phyloP scores from a whole-genome alignment of 2,888 invertebrate species.

The Lochmaea crataegi region DNA sequence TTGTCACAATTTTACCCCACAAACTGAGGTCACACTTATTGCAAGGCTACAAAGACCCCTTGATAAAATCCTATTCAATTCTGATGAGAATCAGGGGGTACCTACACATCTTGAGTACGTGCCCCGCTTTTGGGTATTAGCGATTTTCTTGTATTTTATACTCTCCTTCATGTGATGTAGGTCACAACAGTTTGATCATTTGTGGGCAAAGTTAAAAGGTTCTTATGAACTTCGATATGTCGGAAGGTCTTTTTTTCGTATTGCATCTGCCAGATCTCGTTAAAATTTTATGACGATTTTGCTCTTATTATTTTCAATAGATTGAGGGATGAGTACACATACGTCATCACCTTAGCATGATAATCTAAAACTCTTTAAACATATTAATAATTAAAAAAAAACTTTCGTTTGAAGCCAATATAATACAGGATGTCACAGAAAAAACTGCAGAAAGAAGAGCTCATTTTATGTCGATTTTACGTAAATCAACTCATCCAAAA shows the following conservation, averaged over 20 bases:
- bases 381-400: no score
- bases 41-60: conserved; percentile 29
- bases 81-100: conserved; percentile 34
- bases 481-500: no score
- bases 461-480: no score
- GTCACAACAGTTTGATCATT: conserved; percentile 37
- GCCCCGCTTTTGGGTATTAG: conserved; percentile 33
- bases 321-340: neutral
- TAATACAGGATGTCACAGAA: no score
- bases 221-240: conserved; percentile 30
- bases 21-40: conserved; percentile 36
- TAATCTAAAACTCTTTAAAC: no score
- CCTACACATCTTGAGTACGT: conserved; percentile 33
- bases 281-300: conserved; percentile 4
- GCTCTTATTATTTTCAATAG: neutral
- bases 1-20: conserved; percentile 36
- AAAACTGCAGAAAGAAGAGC: no score
- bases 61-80: conserved; percentile 31
- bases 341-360: no score
- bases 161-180: conserved; percentile 26
- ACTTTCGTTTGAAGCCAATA: no score
- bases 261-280: conserved; percentile 14
- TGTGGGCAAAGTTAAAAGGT: conserved; percentile 35
- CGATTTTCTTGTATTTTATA: conserved; percentile 28
- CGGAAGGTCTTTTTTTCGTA: neutral